Evolutionary conservation across 2,888 invertebrate genomes (phyloP).

Genomic region (Trissolcus brochymenae): DNA sequence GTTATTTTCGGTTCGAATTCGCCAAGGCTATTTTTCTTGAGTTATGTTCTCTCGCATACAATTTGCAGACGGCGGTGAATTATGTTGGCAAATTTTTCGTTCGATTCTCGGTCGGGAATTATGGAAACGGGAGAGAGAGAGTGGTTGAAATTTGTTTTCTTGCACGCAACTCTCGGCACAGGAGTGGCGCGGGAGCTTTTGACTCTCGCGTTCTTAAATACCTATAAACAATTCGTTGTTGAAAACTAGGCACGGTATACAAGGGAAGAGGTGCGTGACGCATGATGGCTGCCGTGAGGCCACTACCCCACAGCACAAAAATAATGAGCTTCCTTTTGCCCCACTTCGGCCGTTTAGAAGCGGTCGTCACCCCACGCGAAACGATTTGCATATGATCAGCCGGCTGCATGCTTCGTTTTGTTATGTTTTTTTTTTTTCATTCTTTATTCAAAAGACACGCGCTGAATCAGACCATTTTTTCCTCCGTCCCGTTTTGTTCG

Average conservation of each 20-base stretch:
- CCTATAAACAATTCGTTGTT: conserved; percentile 37
- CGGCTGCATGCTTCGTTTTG: conserved; percentile 66
- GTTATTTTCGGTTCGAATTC: neutral
- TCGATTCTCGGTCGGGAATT: conserved; percentile 38
- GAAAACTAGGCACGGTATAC: conserved; percentile 33
- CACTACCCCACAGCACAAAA: conserved; percentile 57
- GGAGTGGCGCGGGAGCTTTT: conserved; percentile 12
- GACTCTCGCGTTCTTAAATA: conserved; percentile 28
- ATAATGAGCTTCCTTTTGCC: conserved; percentile 62
- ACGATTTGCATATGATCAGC: conserved; percentile 64
- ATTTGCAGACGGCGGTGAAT: conserved; percentile 16
- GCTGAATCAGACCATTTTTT: conserved; percentile 61
- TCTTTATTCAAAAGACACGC: conserved; percentile 52
- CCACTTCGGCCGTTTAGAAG: conserved; percentile 59
- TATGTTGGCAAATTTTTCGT: conserved; percentile 38
- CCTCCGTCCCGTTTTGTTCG: conserved; percentile 63
- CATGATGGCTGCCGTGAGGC: conserved; percentile 59
- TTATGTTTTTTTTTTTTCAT: conserved; percentile 52
- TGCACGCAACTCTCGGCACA: conserved; percentile 23
- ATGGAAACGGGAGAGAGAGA: conserved; percentile 19
- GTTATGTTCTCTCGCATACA: conserved; percentile 1
- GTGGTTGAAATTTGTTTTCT: conserved; percentile 18
- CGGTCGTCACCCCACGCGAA: conserved; percentile 61
- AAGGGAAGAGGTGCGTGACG: conserved; percentile 49
- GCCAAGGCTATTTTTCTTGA: no score